Percentiles rank a stretch among this genome's conserved stretches.
These are phyloP conservation scores for Anguilla megastoma DNA, from an alignment of 2,797 vertebrate species.

Conservation along the genomic window DNA sequence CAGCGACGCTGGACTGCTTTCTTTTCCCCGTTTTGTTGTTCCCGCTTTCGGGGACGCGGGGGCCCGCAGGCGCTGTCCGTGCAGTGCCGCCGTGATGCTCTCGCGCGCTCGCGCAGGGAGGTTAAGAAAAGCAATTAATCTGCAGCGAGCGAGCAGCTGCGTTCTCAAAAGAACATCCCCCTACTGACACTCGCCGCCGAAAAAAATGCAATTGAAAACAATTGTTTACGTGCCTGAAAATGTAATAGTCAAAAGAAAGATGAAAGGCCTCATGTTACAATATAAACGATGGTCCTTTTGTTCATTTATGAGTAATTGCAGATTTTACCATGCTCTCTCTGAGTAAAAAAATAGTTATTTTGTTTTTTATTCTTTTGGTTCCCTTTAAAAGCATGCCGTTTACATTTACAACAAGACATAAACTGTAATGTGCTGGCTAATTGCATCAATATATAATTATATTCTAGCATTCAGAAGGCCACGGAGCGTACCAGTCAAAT, in stretches of 20 bases:
- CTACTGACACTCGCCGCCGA: background rate
- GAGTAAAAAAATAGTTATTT: slow-evolving; percentile 8
- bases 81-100: background rate
- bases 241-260: slow-evolving; percentile 3
- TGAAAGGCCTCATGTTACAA: slow-evolving; percentile 1
- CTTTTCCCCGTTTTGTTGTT: background rate
- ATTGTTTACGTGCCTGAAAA: background rate
- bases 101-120: background rate
- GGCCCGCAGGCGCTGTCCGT: background rate
- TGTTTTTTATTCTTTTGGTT: background rate
- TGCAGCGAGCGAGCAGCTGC: background rate
- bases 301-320: background rate
- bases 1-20: background rate
- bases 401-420: slow-evolving; percentile 20
- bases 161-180: background rate
- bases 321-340: background rate
- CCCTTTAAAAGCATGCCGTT: background rate
- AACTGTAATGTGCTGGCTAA: slow-evolving; percentile 27
- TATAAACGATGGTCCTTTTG: background rate
- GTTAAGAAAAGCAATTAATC: slow-evolving; percentile 16
- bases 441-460: slow-evolving; percentile 32
- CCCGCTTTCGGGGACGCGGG: no score
- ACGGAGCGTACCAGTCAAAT: slow-evolving; percentile 30
- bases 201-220: background rate
- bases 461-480: slow-evolving; percentile 28